These are phyloP conservation scores for Microctenopoma steveboyesi DNA, from an alignment of 2,797 vertebrate species.

Conservation along the genomic window DNA sequence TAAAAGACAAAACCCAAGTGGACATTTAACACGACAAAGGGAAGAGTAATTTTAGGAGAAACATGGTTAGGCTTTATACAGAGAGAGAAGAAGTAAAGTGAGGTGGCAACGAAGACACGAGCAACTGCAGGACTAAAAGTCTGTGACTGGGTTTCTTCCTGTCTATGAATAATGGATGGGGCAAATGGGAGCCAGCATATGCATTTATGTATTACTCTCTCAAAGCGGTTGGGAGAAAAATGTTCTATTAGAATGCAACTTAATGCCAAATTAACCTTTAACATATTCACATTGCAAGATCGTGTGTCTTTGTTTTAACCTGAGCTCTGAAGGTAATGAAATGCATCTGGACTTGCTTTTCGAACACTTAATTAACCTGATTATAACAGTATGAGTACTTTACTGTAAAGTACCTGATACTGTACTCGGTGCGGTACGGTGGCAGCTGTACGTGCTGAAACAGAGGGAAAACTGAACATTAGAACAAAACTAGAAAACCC, in stretches of 20 bases:
- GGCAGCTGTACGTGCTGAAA: neutral
- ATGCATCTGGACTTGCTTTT: conserved; percentile 26
- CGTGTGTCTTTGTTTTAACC: conserved; percentile 38
- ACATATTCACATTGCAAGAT: conserved; percentile 42
- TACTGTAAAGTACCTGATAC: neutral
- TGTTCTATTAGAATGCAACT: conserved; percentile 63
- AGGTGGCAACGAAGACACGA: conserved; percentile 30
- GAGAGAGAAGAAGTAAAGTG: conserved; percentile 4
- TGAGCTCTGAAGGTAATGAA: conserved; percentile 29
- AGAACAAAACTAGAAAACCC: conserved; percentile 26
- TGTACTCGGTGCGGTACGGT: no score
- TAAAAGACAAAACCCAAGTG: conserved; percentile 52
- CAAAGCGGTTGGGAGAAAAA: conserved; percentile 50
- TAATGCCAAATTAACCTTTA: conserved; percentile 73
- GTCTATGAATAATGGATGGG: conserved; percentile 74
- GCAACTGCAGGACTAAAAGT: conserved; percentile 49
- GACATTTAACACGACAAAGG: conserved; percentile 34
- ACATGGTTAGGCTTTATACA: conserved; percentile 17
- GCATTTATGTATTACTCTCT: conserved; percentile 71
- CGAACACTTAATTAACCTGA: conserved; percentile 28
- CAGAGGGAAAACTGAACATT: neutral
- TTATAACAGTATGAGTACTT: conserved; percentile 2
- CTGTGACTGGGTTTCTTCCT: conserved; percentile 57
- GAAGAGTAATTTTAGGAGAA: conserved; percentile 26
- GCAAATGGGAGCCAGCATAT: conserved; percentile 62